Conservation (phyloP, 1,140 invertebrate genomes). For the Mya arenaria region DNA sequence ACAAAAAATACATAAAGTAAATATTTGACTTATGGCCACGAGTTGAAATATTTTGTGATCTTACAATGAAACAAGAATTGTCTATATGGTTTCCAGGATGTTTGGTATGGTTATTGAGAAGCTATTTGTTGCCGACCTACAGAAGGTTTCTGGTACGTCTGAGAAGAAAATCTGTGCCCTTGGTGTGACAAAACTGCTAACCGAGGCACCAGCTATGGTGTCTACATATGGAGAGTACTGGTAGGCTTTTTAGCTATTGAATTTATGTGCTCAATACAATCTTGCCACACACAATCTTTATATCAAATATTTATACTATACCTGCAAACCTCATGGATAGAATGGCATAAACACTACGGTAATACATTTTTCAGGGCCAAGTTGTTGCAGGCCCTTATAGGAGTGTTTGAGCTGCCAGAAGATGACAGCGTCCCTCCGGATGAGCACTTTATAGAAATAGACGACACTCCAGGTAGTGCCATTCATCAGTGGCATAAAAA, state of each 20-base stretch:
- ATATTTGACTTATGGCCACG: background rate
- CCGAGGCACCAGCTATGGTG: conserved; percentile 87
- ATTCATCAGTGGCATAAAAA: too few species aligned
- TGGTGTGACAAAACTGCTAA: conserved; percentile 92
- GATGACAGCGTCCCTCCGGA: conserved; percentile 90
- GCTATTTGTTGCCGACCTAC: conserved; percentile 91
- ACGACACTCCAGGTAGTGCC: conserved; percentile 87
- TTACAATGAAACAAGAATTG: too few species aligned
- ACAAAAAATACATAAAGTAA: background rate
- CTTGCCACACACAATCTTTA: too few species aligned
- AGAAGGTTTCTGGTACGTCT: conserved; percentile 90
- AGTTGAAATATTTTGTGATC: too few species aligned
- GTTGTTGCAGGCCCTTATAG: conserved; percentile 88
- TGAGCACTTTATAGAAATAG: conserved; percentile 93
- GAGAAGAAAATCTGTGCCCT: conserved; percentile 95
- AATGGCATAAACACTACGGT: background rate
- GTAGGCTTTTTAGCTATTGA: too few species aligned
- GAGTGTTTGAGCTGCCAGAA: conserved; percentile 93
- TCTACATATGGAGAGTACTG: conserved; percentile 85
- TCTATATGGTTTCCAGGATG: conserved; percentile 86
- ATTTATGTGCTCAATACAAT: too few species aligned
- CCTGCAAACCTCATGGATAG: too few species aligned
- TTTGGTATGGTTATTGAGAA: conserved; percentile 97
- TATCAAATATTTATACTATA: too few species aligned
- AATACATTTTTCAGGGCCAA: conserved; percentile 80